Percentiles rank a stretch among this genome's conserved stretches.
These are phyloP conservation scores for Caenorhabditis doughertyi DNA, from an alignment of 2,888 invertebrate species.

Conservation along the genomic window DNA sequence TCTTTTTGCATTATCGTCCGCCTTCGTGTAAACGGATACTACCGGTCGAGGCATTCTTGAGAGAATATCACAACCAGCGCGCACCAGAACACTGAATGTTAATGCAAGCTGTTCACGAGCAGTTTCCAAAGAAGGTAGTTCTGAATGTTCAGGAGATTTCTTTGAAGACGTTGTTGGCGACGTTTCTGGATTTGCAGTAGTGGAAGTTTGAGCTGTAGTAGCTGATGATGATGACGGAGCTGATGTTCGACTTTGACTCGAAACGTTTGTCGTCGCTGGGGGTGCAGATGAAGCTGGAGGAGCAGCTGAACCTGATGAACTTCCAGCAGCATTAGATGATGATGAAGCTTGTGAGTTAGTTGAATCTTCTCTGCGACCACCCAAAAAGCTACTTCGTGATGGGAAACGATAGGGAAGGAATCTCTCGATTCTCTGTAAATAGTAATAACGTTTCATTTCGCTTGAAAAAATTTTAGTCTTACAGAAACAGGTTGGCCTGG, in stretches of 20 bases:
- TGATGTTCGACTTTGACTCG: slow-evolving; percentile 2
- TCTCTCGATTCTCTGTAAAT: slow-evolving; percentile 32
- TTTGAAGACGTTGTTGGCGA: slow-evolving; percentile 18
- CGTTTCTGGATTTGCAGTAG: slow-evolving; percentile 6
- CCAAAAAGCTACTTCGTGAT: not conserved
- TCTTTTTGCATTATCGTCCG: slow-evolving; percentile 31
- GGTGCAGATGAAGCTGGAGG: not conserved
- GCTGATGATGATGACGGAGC: not conserved
- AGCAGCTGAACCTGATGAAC: not conserved
- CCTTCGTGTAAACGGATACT: slow-evolving; percentile 14
- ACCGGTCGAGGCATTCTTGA: slow-evolving; percentile 46
- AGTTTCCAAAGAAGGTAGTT: slow-evolving; percentile 28
- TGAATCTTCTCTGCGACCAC: slow-evolving; percentile 8
- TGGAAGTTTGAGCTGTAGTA: not conserved
- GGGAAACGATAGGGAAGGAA: slow-evolving; percentile 25
- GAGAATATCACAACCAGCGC: slow-evolving; percentile 59
- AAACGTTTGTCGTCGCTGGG: not conserved
- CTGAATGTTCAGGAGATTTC: slow-evolving; percentile 9
- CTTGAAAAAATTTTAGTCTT: not conserved
- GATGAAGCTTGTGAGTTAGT: slow-evolving; percentile 14
- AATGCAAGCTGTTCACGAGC: slow-evolving; percentile 56
- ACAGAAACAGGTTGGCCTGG: not conserved
- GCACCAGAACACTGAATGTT: slow-evolving; percentile 56
- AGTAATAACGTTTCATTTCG: not conserved
- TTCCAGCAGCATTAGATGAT: not conserved